Conservation (phyloP, 2,888 invertebrate species). For the Dendrolimus pini region DNA sequence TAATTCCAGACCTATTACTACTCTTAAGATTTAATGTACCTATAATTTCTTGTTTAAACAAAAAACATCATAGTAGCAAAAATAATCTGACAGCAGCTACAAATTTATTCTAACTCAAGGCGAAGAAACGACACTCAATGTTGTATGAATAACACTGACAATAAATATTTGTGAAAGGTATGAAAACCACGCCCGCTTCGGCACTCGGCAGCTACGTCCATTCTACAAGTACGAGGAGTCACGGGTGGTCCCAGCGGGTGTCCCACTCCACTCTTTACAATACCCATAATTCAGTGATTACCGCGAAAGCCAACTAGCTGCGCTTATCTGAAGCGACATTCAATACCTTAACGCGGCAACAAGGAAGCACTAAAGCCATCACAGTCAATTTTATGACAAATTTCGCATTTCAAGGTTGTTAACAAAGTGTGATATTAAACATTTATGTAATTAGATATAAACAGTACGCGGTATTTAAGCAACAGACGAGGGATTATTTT, state of each 20-base stretch:
- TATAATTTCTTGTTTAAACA: neutral
- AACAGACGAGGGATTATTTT: constrained; percentile 10
- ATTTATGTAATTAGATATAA: constrained; percentile 5
- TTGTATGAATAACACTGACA: constrained; percentile 6
- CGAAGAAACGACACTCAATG: neutral
- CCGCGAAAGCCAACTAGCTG: constrained; percentile 58
- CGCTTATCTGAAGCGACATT: constrained; percentile 52
- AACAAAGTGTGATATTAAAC: neutral
- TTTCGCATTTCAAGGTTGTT: constrained; percentile 3
- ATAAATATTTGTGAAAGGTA: constrained; percentile 8
- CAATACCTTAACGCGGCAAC: constrained; percentile 39
- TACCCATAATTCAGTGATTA: constrained; percentile 67
- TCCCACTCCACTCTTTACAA: constrained; percentile 47
- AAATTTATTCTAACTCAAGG: neutral
- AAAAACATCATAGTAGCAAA: neutral
- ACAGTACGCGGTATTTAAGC: constrained; percentile 8
- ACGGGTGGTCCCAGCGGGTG: constrained; percentile 72
- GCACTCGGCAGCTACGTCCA: constrained; percentile 21
- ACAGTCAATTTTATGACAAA: constrained; percentile 32
- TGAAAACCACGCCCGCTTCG: constrained; percentile 18
- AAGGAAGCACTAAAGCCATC: constrained; percentile 58
- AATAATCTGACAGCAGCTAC: neutral
- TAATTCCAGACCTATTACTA: no score
- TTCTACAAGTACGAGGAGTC: constrained; percentile 29
- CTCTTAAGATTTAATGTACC: no score